These are phyloP conservation scores for Myiotriccus ornatus DNA, from an alignment of 2,797 vertebrate species.

Conservation along the genomic window DNA sequence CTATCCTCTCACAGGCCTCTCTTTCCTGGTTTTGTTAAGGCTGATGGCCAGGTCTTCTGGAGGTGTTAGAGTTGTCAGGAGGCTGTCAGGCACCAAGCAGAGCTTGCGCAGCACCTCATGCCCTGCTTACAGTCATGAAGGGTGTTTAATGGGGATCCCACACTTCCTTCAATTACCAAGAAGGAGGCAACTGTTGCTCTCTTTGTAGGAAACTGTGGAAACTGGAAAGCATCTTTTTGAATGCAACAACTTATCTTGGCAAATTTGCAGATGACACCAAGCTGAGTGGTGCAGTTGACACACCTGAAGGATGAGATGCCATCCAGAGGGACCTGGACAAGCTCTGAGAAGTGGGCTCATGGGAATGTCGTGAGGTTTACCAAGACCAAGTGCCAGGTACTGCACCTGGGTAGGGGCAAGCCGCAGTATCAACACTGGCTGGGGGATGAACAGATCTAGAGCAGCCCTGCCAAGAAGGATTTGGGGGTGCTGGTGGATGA, in stretches of 20 bases:
- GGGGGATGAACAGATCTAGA: not conserved
- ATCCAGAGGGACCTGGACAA: not conserved
- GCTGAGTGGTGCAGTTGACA: not conserved
- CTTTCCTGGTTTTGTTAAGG: not conserved
- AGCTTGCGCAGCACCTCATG: accelerated
- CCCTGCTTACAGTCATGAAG: not conserved
- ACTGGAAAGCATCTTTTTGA: not conserved
- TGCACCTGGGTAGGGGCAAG: not conserved
- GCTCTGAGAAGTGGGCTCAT: accelerated
- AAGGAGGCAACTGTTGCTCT: not conserved
- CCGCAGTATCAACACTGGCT: not conserved
- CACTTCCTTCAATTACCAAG: not conserved
- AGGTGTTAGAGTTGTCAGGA: not conserved
- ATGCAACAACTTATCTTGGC: not conserved
- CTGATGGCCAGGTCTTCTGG: not conserved
- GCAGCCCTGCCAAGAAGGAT: not conserved
- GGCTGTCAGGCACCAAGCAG: not conserved
- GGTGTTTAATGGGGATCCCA: not conserved
- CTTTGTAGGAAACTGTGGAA: not conserved
- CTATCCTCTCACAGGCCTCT: not conserved
- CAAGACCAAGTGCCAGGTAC: not conserved
- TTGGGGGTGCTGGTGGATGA: no score
- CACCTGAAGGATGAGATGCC: not conserved
- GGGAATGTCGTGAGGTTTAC: not conserved
- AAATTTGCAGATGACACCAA: not conserved